Base-by-base conservation (phyloP, 2,797 vertebrate genomes). In the Octomys mimax region DNA sequence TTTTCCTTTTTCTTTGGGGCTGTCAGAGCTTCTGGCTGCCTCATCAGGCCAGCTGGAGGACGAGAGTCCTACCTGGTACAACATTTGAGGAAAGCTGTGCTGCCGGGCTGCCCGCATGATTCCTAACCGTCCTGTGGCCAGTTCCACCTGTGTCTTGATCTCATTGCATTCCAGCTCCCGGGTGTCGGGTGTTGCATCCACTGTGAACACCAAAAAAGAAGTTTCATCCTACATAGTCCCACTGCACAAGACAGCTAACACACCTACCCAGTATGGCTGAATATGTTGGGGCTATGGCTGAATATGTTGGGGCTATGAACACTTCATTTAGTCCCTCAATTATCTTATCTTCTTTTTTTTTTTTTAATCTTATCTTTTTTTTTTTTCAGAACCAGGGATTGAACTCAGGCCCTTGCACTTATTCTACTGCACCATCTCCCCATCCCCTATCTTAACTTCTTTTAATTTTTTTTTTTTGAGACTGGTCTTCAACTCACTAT, bases 121-220 rank as follows among this genome's bases (percentile, higher is more conserved):
- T 19, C 98, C 95, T 21, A 99, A 98, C 6, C 98, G 99, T 61
- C 99, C 99, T 0, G 99, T 99, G 84, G 99, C 99, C 98, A 99
- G 95, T 92, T 99, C 98, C 98, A 99, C 99, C 98, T 99, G 99
- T 2, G 99, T 99, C 96, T 98, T 98, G 97, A 99, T 99, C 98
- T 99, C 99, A 95, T 99, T 99, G 93, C 86, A 97, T 92, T 99
- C 99, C 97, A 99, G 98, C n/a, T 99, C 99, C 71, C 98, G 98
- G 22, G 99, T 99, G 98, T 99, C 99, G 2, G 99, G 99, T 64
- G 99, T 98, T 88, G 98, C 90, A 95, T 99, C 99, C 98, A 99
- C 99, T 99, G 95, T 59, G 39, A 96, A 71, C 62, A 89, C 85
- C 75, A 91, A 57, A 91, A 85, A 33, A 96, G n/a, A 92, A 92